Evolutionary conservation across 1,140 invertebrate species (phyloP).

Genomic region (Drosophila sulfurigaster): DNA sequence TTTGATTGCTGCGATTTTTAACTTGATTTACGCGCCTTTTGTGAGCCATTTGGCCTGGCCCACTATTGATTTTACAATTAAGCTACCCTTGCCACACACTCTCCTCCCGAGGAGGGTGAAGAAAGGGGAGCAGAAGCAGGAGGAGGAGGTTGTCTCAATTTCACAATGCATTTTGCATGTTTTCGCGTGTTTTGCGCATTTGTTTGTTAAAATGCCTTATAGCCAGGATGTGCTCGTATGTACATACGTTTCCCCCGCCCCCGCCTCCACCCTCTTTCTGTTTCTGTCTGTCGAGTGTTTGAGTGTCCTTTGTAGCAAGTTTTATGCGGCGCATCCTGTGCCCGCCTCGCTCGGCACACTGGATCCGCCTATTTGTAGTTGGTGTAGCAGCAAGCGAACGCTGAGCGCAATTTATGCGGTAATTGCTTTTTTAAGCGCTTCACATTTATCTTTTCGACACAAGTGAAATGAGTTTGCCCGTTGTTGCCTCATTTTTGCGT

Average conservation of each 20-base stretch:
- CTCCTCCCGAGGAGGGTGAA: not conserved
- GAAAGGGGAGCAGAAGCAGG: not conserved
- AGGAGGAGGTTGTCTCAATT: conserved; percentile 2
- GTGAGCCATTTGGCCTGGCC: conserved; percentile 22
- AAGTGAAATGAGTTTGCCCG: conserved; percentile 75
- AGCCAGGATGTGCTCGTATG: conserved; percentile 40
- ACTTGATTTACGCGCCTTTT: conserved; percentile 79
- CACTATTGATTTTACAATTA: conserved; percentile 82
- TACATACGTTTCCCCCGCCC: conserved; percentile 2
- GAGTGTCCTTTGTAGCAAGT: conserved; percentile 68
- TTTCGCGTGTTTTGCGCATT: conserved; percentile 71
- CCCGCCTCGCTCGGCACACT: conserved; percentile 2
- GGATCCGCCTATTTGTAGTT: conserved; percentile 45
- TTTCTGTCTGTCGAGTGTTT: conserved; percentile 7
- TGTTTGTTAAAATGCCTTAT: conserved; percentile 58
- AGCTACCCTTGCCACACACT: conserved; percentile 22
- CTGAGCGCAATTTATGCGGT: conserved; percentile 81
- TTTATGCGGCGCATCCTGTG: conserved; percentile 73
- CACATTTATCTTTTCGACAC: conserved; percentile 83
- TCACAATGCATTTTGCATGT: conserved; percentile 80
- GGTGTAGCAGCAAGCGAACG: conserved; percentile 12
- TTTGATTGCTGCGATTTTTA: conserved; percentile 83
- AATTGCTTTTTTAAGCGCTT: conserved; percentile 84
- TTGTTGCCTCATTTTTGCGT: conserved; percentile 56
- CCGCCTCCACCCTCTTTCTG: not conserved